Percentiles rank a stretch among this genome's conserved stretches.
phyloP scores from a whole-genome alignment of 2,797 vertebrate species.

The Remorina albescens region DNA sequence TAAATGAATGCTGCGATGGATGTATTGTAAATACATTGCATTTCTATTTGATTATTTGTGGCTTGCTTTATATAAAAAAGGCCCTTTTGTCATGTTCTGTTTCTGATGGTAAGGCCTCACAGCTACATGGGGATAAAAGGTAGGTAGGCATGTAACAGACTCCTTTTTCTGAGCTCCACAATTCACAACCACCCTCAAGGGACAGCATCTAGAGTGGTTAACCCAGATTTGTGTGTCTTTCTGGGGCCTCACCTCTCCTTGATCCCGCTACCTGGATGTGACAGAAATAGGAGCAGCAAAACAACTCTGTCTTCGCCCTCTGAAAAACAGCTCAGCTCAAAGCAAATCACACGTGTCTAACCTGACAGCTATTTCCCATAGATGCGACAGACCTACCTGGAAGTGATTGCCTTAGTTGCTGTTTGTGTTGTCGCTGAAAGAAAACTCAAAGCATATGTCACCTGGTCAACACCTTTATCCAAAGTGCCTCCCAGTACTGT shows the following conservation, averaged over 20 bases:
- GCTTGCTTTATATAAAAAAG: neutral
- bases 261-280: conserved; percentile 74
- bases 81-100: conserved; percentile 7
- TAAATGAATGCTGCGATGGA: neutral
- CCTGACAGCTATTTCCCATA: conserved; percentile 13
- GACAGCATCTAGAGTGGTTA: conserved; percentile 73
- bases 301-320: conserved; percentile 14
- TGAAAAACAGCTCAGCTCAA: conserved; percentile 31
- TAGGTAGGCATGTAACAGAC: conserved; percentile 41
- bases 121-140: conserved; percentile 6
- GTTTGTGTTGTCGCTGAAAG: conserved; percentile 14
- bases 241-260: conserved; percentile 53
- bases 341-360: conserved; percentile 12
- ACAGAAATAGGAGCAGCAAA: conserved; percentile 59
- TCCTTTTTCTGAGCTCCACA: conserved; percentile 27
- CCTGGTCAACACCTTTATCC: conserved; percentile 47
- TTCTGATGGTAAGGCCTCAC: conserved; percentile 3
- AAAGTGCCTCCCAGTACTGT: neutral
- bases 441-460: conserved; percentile 54
- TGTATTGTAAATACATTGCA: neutral
- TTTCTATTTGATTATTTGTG: neutral
- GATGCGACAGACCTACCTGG: conserved; percentile 68
- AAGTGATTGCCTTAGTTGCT: conserved; percentile 38
- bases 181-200: conserved; percentile 59
- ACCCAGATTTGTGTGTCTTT: conserved; percentile 78